These are phyloP conservation scores for Drosophila fuyamai DNA, from an alignment of 1,140 invertebrate genomes.

Conservation along the genomic window DNA sequence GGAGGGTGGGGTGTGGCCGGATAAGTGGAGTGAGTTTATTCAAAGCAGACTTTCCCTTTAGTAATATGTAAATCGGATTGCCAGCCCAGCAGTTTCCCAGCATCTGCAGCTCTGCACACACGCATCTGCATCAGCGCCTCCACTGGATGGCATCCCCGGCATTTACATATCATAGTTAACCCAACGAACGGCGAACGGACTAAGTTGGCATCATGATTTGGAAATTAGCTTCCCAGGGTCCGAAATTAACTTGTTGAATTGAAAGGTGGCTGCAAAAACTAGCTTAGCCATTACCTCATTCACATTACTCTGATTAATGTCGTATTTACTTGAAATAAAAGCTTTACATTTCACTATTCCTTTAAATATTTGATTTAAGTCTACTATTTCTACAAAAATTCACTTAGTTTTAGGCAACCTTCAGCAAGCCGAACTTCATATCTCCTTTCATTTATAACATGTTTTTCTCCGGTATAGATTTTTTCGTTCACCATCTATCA, in stretches of 20 bases:
- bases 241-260: not conserved
- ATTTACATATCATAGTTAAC: conserved; percentile 75
- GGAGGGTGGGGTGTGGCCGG: not conserved
- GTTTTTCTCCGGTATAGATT: too few species aligned
- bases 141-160: conserved; percentile 54
- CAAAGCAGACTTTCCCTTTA: conserved; percentile 73
- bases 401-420: too few species aligned
- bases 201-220: conserved; percentile 13
- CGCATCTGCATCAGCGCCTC: conserved; percentile 61
- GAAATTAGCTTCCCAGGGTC: conserved; percentile 4
- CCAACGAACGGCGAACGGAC: conserved; percentile 11
- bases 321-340: too few species aligned
- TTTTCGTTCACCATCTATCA: too few species aligned
- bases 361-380: too few species aligned
- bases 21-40: conserved; percentile 60
- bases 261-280: not conserved
- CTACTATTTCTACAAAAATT: too few species aligned
- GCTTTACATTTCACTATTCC: too few species aligned
- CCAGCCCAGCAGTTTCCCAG: conserved; percentile 32
- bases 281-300: not conserved
- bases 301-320: too few species aligned
- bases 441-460: too few species aligned
- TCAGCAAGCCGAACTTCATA: too few species aligned
- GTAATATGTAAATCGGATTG: conserved; percentile 78
- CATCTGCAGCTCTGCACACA: conserved; percentile 22